These are phyloP conservation scores for Dipodomys ordii DNA, from an alignment of 2,113 vertebrate genomes.

Conservation along the genomic window DNA sequence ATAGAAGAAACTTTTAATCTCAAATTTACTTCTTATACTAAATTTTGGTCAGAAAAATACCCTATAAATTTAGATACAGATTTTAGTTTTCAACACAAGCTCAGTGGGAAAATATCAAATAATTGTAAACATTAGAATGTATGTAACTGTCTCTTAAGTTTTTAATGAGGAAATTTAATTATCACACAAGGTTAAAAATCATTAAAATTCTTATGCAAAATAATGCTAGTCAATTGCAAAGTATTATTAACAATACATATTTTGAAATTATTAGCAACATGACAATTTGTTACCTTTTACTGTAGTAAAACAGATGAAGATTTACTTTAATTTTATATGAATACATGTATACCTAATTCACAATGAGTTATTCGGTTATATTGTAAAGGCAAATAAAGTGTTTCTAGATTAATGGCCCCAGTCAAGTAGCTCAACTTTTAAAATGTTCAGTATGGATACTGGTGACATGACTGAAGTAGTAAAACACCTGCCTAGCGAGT, in stretches of 20 bases:
- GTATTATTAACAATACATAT: not conserved
- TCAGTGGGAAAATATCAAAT: not conserved
- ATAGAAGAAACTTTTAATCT: not conserved
- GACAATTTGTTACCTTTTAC: slow-evolving; percentile 20
- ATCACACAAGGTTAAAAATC: not conserved
- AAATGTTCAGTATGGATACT: not conserved
- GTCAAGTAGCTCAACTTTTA: not conserved
- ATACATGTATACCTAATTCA: not conserved
- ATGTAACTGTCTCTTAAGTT: not conserved
- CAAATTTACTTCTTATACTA: slow-evolving; percentile 1
- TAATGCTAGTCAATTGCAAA: not conserved
- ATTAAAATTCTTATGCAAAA: slow-evolving; percentile 29
- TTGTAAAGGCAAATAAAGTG: slow-evolving; percentile 20
- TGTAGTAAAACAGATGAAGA: slow-evolving; percentile 21
- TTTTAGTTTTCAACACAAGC: not conserved
- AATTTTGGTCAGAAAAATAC: not conserved
- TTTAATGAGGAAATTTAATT: slow-evolving; percentile 44
- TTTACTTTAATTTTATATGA: slow-evolving; percentile 35
- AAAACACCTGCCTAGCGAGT: no score
- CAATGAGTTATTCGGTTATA: not conserved
- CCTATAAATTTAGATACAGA: not conserved
- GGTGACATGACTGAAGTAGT: no score
- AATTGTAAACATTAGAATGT: slow-evolving; percentile 20
- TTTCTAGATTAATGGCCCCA: not conserved
- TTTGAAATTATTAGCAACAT: not conserved